Evolutionary conservation across 2,113 vertebrate genomes (phyloP).

Genomic region (Entosphenus tridentatus): DNA sequence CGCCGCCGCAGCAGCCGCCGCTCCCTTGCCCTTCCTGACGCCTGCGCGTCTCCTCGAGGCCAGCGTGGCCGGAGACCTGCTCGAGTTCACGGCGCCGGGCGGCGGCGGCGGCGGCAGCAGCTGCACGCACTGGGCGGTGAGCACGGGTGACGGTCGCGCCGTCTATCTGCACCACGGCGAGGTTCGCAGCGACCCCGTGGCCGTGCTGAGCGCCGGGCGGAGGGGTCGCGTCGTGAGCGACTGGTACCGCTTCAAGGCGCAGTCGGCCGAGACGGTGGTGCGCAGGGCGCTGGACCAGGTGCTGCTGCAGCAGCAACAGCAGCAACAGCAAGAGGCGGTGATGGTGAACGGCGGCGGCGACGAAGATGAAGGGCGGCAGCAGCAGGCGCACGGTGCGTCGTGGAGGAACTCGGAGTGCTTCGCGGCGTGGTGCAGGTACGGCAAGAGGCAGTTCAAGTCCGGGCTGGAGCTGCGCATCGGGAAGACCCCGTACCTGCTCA

Average conservation of each 20-base stretch:
- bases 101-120: conserved; percentile 26
- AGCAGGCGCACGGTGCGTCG: conserved; percentile 45
- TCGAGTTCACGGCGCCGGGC: conserved; percentile 53
- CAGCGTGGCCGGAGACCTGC: conserved; percentile 61
- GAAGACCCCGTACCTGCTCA: conserved; percentile 79
- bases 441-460: conserved; percentile 77
- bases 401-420: conserved; percentile 98
- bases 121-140: conserved; percentile 83
- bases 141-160: conserved; percentile 71
- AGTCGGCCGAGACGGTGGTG: conserved; percentile 46
- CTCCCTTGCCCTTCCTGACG: conserved; percentile 7
- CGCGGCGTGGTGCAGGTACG: conserved; percentile 85
- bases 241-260: conserved; percentile 61
- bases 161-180: conserved; percentile 66
- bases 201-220: conserved; percentile 58
- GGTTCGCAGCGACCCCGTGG: conserved; percentile 61
- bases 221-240: conserved; percentile 59
- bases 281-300: conserved; percentile 73
- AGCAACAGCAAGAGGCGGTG: conserved; percentile 82
- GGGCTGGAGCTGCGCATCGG: conserved; percentile 85
- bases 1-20: conserved; percentile 20
- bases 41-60: conserved; percentile 57
- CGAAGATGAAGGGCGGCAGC: conserved; percentile 26
- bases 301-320: conserved; percentile 31
- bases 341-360: conserved; percentile 62